phyloP scores from a whole-genome alignment of 2,888 invertebrate genomes.

The Brachyptera putata region DNA sequence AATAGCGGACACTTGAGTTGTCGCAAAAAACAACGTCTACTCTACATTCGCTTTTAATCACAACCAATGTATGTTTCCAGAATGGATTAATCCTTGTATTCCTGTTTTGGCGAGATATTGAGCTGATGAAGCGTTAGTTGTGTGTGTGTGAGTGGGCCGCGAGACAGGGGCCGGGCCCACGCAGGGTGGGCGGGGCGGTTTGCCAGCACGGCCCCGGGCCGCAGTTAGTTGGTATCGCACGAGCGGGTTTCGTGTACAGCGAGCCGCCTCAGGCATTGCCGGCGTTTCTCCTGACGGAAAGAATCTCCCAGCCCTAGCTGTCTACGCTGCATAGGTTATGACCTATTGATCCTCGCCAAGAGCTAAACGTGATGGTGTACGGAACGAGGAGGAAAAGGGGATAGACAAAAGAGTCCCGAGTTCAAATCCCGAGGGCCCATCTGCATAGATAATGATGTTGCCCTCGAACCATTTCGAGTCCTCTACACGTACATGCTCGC shows the following conservation, averaged over 20 bases:
- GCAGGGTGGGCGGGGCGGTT: background rate
- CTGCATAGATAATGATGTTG: conserved; percentile 45
- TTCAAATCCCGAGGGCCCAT: conserved; percentile 43
- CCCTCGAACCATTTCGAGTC: conserved; percentile 35
- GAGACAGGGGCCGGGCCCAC: too few relatives aligned
- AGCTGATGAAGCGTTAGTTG: too few relatives aligned
- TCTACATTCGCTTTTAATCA: too few relatives aligned
- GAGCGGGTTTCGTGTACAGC: conserved; percentile 3
- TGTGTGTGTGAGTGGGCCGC: too few relatives aligned
- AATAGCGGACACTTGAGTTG: too few relatives aligned
- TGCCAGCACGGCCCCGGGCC: background rate
- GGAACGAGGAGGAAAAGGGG: conserved; percentile 24
- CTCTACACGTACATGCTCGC: conserved; percentile 13
- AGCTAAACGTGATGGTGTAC: conserved; percentile 31
- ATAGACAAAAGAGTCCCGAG: conserved; percentile 34
- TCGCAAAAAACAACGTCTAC: too few relatives aligned
- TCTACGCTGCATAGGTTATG: conserved; percentile 26
- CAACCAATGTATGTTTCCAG: too few relatives aligned
- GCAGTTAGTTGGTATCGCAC: conserved; percentile 3
- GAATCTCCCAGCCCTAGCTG: conserved; percentile 26
- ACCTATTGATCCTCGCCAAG: conserved; percentile 32
- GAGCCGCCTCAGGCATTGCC: conserved; percentile 25
- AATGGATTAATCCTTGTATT: too few relatives aligned
- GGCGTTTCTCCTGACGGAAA: conserved; percentile 24
- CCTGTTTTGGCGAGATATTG: too few relatives aligned